Evolutionary conservation across 2,797 vertebrate species (phyloP).

Genomic region (Aplochiton taeniatus): DNA sequence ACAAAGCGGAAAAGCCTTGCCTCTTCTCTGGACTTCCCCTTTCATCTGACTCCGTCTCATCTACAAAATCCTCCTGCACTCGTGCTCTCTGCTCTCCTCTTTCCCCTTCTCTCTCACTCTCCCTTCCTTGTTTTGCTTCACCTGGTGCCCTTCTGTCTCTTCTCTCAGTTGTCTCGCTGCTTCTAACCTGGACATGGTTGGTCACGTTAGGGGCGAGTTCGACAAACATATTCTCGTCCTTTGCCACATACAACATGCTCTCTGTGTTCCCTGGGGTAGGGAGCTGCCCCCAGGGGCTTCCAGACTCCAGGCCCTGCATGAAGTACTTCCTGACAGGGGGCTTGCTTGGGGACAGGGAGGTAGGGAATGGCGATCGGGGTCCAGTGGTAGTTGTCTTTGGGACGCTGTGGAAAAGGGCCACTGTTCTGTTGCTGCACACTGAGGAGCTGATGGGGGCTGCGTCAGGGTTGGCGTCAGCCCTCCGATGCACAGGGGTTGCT

Average conservation of each 20-base stretch:
- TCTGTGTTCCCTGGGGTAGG: conserved; percentile 50
- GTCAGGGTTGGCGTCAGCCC: conserved; percentile 51
- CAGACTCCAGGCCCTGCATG: conserved; percentile 38
- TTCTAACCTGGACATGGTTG: conserved; percentile 73
- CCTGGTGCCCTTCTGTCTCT: conserved; percentile 44
- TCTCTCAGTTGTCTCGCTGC: conserved; percentile 62
- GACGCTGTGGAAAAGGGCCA: conserved; percentile 36
- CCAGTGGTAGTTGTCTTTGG: conserved; percentile 42
- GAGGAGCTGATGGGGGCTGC: conserved; percentile 54
- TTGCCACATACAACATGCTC: conserved; percentile 64
- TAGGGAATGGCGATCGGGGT: conserved; percentile 38
- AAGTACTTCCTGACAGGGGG: conserved; percentile 56
- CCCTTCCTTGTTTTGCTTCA: conserved; percentile 33
- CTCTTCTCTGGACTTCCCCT: conserved; percentile 68
- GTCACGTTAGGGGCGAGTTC: conserved; percentile 67
- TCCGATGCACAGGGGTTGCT: conserved; percentile 24
- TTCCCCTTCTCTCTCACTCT: conserved; percentile 47
- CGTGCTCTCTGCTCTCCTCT: conserved; percentile 47
- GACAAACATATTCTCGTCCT: conserved; percentile 68
- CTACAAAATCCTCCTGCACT: conserved; percentile 70
- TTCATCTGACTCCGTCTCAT: conserved; percentile 75
- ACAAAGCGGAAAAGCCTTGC: conserved; percentile 74
- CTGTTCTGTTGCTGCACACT: conserved; percentile 37
- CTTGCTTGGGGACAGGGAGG: conserved; percentile 46
- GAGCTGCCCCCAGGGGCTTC: conserved; percentile 45